phyloP scores from a whole-genome alignment of 2,113 vertebrate species.

The Pheucticus melanocephalus region DNA sequence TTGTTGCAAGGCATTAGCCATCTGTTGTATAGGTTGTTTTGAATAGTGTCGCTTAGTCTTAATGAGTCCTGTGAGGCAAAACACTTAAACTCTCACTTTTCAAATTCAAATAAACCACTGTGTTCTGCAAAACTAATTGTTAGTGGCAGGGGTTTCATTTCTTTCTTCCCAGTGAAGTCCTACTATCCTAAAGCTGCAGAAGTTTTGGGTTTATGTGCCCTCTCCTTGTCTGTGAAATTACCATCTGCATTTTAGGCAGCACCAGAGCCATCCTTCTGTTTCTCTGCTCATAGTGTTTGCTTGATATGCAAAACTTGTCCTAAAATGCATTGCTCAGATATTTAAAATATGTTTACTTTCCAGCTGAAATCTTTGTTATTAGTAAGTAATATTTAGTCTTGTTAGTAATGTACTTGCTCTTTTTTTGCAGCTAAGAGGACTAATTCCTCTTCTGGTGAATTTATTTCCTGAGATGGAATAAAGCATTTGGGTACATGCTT shows the following conservation, averaged over 20 bases:
- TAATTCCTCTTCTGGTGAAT: not conserved
- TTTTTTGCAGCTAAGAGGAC: not conserved
- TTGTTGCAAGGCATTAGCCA: conserved; percentile 25
- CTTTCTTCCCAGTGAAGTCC: not conserved
- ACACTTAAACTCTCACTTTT: conserved; percentile 40
- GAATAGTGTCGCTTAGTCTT: not conserved
- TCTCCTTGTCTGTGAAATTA: not conserved
- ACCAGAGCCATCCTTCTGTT: not conserved
- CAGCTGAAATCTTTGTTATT: not conserved
- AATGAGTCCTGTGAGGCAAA: conserved; percentile 15
- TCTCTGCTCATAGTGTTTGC: not conserved
- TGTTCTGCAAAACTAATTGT: not conserved
- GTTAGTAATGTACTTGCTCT: not conserved
- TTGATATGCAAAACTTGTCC: not conserved
- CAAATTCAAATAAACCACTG: conserved; percentile 16
- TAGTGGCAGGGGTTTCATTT: not conserved
- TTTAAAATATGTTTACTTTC: not conserved
- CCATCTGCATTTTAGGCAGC: not conserved
- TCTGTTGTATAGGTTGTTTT: conserved; percentile 10
- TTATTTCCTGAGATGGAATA: not conserved
- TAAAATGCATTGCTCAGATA: not conserved
- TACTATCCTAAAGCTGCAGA: not conserved
- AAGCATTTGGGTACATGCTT: not conserved
- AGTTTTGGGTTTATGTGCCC: not conserved
- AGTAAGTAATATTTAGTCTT: not conserved